phyloP scores from a whole-genome alignment of 2,888 invertebrate genomes.

The Nebria salina region DNA sequence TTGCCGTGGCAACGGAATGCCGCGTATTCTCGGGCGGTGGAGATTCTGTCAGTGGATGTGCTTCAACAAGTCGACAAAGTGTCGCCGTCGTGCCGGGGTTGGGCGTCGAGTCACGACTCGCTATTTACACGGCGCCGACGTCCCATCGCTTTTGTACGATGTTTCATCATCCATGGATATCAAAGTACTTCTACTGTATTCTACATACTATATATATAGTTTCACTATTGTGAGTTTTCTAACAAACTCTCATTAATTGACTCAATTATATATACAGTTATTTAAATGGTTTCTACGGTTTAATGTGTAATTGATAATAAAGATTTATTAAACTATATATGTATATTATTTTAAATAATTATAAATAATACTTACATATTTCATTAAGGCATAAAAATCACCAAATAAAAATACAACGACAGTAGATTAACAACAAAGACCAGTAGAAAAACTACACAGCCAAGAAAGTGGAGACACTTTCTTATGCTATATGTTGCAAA shows the following conservation, averaged over 20 bases:
- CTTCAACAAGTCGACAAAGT: constrained; percentile 34
- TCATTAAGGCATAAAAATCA: too few species aligned
- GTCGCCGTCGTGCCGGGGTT: constrained; percentile 28
- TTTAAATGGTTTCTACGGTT: too few species aligned
- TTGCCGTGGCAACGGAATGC: constrained; percentile 34
- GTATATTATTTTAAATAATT: too few species aligned
- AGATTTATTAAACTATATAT: too few species aligned
- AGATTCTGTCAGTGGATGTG: constrained; percentile 27
- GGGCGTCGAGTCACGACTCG: constrained; percentile 13
- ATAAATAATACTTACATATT: too few species aligned
- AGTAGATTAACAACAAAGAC: too few species aligned
- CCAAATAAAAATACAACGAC: too few species aligned
- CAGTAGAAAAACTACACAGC: too few species aligned
- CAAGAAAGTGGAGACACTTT: too few species aligned
- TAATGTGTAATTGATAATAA: too few species aligned
- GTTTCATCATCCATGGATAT: not conserved
- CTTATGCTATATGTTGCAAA: too few species aligned
- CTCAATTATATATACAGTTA: not conserved
- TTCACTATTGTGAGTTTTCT: not conserved
- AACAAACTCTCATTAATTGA: not conserved
- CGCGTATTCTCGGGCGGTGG: not conserved
- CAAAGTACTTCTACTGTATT: not conserved
- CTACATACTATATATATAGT: not conserved
- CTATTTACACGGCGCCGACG: constrained; percentile 33
- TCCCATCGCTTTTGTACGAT: constrained; percentile 20